Conservation (phyloP, 2,797 vertebrate species). For the Anolis apletophallus region DNA sequence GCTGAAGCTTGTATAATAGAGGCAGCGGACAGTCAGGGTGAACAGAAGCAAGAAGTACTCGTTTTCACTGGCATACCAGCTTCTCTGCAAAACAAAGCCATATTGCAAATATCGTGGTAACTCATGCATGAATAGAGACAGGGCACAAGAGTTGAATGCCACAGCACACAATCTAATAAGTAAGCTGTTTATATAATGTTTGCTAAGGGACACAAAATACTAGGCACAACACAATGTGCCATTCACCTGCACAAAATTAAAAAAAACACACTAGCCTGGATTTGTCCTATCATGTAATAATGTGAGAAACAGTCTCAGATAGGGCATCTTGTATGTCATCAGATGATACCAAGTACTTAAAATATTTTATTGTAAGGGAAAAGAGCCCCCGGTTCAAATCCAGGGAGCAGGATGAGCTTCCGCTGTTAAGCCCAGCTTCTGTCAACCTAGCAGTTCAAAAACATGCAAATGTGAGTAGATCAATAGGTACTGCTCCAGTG, state of each 20-base stretch:
- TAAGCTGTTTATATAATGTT: background rate
- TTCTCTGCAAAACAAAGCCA: constrained; percentile 80
- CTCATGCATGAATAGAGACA: background rate
- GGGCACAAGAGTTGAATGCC: background rate
- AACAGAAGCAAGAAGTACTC: constrained; percentile 93
- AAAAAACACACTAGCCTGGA: background rate
- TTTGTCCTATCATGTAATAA: background rate
- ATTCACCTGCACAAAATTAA: background rate
- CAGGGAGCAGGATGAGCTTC: too few relatives aligned
- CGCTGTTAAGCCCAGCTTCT: too few relatives aligned
- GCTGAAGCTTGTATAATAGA: constrained; percentile 94
- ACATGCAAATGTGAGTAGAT: too few relatives aligned
- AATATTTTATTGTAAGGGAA: background rate
- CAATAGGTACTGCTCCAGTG: too few relatives aligned
- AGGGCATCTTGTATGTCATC: background rate
- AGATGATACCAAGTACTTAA: too few relatives aligned
- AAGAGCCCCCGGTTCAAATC: too few relatives aligned
- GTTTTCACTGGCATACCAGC: constrained; percentile 90
- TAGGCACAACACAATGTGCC: background rate
- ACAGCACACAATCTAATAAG: background rate
- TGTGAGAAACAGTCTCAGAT: too few relatives aligned
- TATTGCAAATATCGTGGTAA: background rate
- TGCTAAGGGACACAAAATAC: background rate
- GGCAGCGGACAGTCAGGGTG: constrained; percentile 89
- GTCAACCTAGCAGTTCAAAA: too few relatives aligned